These are phyloP conservation scores for Menidia menidia DNA, from an alignment of 2,797 vertebrate species.

Conservation along the genomic window DNA sequence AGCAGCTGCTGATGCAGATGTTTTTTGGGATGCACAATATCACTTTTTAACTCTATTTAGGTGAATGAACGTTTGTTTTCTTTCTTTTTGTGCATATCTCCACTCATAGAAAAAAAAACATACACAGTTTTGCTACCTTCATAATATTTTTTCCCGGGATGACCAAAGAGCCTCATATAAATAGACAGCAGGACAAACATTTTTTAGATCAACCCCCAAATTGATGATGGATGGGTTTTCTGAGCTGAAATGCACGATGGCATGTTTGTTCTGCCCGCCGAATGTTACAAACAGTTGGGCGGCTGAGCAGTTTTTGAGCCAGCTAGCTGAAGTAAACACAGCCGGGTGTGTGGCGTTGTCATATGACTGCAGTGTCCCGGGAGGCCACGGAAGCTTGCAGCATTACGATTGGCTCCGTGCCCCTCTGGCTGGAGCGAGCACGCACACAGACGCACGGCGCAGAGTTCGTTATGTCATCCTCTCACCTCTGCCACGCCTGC, in stretches of 20 bases:
- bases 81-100: background rate
- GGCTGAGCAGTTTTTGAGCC: conserved; percentile 58
- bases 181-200: conserved; percentile 6
- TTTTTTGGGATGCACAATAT: background rate
- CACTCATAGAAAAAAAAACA: background rate
- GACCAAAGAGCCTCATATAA: background rate
- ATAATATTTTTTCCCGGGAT: conserved; percentile 2
- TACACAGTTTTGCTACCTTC: background rate
- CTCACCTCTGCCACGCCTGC: conserved; percentile 55
- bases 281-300: conserved; percentile 38
- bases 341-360: conserved; percentile 52
- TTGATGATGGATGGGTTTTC: conserved; percentile 10
- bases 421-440: conserved; percentile 49
- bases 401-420: conserved; percentile 66
- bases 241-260: conserved; percentile 29
- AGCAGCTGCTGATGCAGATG: too few relatives aligned
- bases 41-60: background rate
- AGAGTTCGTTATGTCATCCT: conserved; percentile 61
- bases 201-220: background rate
- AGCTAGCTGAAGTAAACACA: conserved; percentile 54
- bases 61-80: background rate
- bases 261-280: conserved; percentile 40
- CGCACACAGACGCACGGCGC: conserved; percentile 27
- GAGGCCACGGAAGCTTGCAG: conserved; percentile 61
- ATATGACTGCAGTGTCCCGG: conserved; percentile 63